Percentiles rank a stretch among this genome's conserved stretches.
Conservation (phyloP, 2,888 invertebrate species). For the Electrophaes corylata region DNA sequence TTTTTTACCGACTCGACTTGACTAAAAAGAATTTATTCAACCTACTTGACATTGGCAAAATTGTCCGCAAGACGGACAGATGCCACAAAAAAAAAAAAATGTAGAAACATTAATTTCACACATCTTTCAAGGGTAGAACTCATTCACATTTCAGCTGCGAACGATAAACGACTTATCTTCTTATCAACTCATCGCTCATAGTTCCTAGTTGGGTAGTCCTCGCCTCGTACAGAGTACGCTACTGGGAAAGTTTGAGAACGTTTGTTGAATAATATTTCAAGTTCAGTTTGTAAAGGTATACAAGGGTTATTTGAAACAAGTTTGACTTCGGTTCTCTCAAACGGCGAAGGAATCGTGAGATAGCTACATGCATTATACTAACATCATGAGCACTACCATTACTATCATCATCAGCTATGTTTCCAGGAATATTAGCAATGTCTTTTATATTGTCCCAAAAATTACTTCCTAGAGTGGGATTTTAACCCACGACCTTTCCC, state of each 20-base stretch:
- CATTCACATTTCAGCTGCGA: conserved; percentile 14
- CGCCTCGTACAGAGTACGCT: conserved; percentile 39
- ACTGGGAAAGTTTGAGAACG: conserved; percentile 18
- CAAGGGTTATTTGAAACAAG: neutral
- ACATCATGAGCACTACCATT: too few relatives aligned
- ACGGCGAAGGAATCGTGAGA: too few relatives aligned
- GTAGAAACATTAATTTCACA: neutral
- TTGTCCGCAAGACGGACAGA: too few relatives aligned
- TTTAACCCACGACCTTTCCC: too few relatives aligned
- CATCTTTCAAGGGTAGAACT: neutral
- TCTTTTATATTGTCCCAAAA: too few relatives aligned
- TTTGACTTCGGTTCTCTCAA: neutral
- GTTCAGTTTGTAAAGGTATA: conserved; percentile 9
- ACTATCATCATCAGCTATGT: too few relatives aligned
- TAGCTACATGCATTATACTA: too few relatives aligned
- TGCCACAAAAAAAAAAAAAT: neutral
- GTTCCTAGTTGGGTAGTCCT: conserved; percentile 42
- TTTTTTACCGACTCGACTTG: too few relatives aligned
- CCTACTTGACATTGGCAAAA: too few relatives aligned
- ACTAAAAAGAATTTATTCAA: too few relatives aligned
- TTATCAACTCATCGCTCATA: conserved; percentile 51
- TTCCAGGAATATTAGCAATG: too few relatives aligned
- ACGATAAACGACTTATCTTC: conserved; percentile 45
- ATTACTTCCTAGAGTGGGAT: too few relatives aligned
- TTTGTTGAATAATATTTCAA: conserved; percentile 25